Percentiles rank a stretch among this genome's conserved stretches.
Conservation (phyloP, 1,140 invertebrate species). For the Polypedilum vanderplanki region DNA sequence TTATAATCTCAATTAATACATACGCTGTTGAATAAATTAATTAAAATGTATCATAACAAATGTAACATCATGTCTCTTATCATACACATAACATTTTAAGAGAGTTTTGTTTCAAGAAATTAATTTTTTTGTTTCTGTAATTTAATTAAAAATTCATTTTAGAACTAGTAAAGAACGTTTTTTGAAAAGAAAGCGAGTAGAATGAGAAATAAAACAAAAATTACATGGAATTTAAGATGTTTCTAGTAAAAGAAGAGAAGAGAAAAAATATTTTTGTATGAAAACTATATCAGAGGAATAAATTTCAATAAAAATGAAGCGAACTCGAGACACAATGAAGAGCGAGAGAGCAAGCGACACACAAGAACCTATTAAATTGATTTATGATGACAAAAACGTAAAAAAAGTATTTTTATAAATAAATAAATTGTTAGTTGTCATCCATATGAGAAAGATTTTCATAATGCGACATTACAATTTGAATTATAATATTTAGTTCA, state of each 20-base stretch:
- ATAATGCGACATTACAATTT: constrained; percentile 13
- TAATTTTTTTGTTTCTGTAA: too few relatives aligned
- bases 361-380: constrained; percentile 25
- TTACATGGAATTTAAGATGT: neutral
- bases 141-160: neutral
- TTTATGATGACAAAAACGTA: constrained; percentile 28
- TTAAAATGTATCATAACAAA: too few relatives aligned
- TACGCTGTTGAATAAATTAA: too few relatives aligned
- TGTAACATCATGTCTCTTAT: too few relatives aligned
- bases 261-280: neutral
- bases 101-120: too few relatives aligned
- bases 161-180: neutral
- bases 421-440: neutral
- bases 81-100: too few relatives aligned
- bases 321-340: neutral
- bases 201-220: constrained; percentile 14
- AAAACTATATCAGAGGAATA: constrained; percentile 25
- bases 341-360: neutral
- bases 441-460: neutral
- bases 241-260: neutral
- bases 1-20: too few relatives aligned
- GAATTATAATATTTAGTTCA: constrained; percentile 4
- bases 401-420: neutral
- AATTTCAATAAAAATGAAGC: constrained; percentile 13
- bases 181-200: constrained; percentile 1